Base-by-base conservation (phyloP, 1,140 invertebrate species). In the Drosophila pruinosa region DNA sequence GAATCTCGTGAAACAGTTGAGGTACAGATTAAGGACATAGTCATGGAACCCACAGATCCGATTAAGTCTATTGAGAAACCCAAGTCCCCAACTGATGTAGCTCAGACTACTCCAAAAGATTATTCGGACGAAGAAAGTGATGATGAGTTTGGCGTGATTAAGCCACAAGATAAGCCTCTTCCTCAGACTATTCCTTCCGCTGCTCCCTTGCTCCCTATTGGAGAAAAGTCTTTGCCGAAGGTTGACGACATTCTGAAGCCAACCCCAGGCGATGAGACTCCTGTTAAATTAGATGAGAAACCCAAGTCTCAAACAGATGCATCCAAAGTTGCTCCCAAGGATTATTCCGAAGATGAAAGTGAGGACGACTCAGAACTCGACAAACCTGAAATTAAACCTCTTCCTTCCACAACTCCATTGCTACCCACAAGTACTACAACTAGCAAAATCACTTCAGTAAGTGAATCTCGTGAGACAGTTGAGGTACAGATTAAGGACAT, bases 51-150 rank as follows among this genome's bases (percentile, higher is more conserved):
- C n/a, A 34, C 26, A 17, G 26, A 14, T n/a, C 6, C 15, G 4
- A 22, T 36, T 12, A 52, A 17, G 15, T 15, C 24, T 52, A 34
- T 19, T 52, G 50, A 70, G 0, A 57, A 63, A 10, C 45, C 54
- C 17, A 71, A 64, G 34, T 28, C 39, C 1, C 36, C 43, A 21
- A 14, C 36, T 15, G 59, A 63, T 22, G 0, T 8, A 19, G 8
- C n/a, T n/a, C n/a, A 26, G 31, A 0, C 10, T n/a, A n/a, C 4
- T 34, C 31, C n/a, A 3, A 34, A 34, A 4, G 10, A 54, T 7
- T 62, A 70, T 48, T 62, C 50, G 3, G 45, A 70, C 6, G 21
- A 53, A 15, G 47, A 68, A 24, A 61, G 54, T 34, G 64, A 59
- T 41, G 64, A 58, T 21, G 54, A 68, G 7, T 22, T 28, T 10